These are phyloP conservation scores for Gambusia affinis DNA, from an alignment of 2,113 vertebrate genomes.

Conservation along the genomic window DNA sequence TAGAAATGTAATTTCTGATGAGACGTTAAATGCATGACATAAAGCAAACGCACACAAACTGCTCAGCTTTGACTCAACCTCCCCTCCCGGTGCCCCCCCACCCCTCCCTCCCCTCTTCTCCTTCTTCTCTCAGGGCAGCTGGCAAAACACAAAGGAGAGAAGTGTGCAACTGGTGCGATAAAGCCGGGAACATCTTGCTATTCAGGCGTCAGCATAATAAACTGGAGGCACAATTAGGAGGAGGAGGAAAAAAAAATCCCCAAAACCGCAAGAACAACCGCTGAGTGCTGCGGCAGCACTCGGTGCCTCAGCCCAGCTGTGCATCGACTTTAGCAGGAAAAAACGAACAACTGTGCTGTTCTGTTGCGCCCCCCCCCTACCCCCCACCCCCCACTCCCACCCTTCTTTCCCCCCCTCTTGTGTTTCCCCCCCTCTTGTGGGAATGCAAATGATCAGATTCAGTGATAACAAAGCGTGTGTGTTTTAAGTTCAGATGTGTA, in stretches of 20 bases:
- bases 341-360: slow-evolving; percentile 60
- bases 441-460: slow-evolving; percentile 70
- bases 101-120: slow-evolving; percentile 4
- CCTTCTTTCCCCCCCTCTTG: not conserved
- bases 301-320: slow-evolving; percentile 62
- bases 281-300: slow-evolving; percentile 43
- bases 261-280: slow-evolving; percentile 53
- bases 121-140: slow-evolving; percentile 73
- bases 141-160: slow-evolving; percentile 81
- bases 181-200: slow-evolving; percentile 78
- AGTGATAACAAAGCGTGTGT: slow-evolving; percentile 57
- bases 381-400: too few relatives aligned
- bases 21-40: slow-evolving; percentile 30
- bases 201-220: slow-evolving; percentile 75
- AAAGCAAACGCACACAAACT: slow-evolving; percentile 20
- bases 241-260: slow-evolving; percentile 13
- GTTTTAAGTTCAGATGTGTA: slow-evolving; percentile 57
- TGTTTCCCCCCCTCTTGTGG: not conserved
- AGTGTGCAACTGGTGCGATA: slow-evolving; percentile 82
- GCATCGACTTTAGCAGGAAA: slow-evolving; percentile 57
- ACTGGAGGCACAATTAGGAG: slow-evolving; percentile 66
- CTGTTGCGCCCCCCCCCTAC: slow-evolving; percentile 24
- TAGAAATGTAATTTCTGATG: slow-evolving; percentile 27
- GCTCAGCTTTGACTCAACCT: slow-evolving; percentile 23
- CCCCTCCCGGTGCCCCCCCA: not conserved